A percentile compares a stretch with the other conserved stretches of the same genome.
These are phyloP conservation scores for Strigamia crassipes DNA, from an alignment of 2,888 invertebrate species.

Conservation along the genomic window DNA sequence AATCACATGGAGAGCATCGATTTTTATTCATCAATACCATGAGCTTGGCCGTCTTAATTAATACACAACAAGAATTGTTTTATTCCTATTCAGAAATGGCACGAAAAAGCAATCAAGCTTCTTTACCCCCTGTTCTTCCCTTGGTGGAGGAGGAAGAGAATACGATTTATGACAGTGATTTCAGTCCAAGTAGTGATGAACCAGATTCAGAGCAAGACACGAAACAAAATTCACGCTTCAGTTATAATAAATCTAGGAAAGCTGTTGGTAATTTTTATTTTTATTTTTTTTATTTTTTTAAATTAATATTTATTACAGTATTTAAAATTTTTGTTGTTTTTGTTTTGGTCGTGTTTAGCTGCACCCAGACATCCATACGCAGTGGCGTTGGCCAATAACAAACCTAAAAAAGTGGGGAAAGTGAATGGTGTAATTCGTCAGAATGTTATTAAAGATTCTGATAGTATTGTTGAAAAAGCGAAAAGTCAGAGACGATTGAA, in stretches of 20 bases:
- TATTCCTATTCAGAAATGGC: not conserved
- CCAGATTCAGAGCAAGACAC: not conserved
- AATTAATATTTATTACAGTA: not conserved
- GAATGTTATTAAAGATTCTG: not conserved
- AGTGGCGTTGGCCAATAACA: not conserved
- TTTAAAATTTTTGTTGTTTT: too few species aligned
- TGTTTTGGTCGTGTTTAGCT: not conserved
- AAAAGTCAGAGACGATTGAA: slow-evolving; percentile 22
- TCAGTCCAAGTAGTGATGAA: slow-evolving; percentile 4
- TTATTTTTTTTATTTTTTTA: too few species aligned
- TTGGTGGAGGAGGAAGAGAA: not conserved
- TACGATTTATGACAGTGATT: not conserved
- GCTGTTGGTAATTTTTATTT: not conserved
- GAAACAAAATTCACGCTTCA: not conserved
- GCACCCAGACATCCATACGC: not conserved
- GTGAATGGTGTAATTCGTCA: not conserved
- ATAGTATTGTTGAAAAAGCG: not conserved
- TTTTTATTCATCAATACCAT: not conserved
- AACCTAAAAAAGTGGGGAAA: not conserved
- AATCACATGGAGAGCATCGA: slow-evolving; percentile 1
- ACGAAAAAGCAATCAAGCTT: not conserved
- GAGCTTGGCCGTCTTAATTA: not conserved
- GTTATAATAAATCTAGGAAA: not conserved
- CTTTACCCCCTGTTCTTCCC: not conserved
- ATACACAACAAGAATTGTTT: not conserved